Evolutionary conservation across 2,888 invertebrate genomes (phyloP), one percentile per base, ranked within the genome.

Genomic region (Thereva nobilitata): DNA sequence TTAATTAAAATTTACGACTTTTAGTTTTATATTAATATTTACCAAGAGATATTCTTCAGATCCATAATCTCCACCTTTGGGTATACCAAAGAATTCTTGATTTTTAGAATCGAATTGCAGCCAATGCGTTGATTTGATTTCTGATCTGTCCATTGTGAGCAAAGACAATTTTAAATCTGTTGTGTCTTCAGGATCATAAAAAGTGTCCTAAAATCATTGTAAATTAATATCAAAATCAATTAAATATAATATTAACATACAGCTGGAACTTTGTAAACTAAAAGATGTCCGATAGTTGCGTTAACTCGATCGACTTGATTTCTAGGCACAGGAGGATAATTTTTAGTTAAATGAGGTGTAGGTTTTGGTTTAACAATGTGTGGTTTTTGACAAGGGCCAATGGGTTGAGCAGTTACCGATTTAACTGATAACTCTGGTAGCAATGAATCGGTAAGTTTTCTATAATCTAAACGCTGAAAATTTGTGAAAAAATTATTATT

Each of bases 21-120:
- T 5, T 7, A 52, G 12, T 23, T 34, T 34, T 35, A 4, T 52
- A 12, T 34, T 37, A n/a, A 5, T 10, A 64, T 47, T 61, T 67
- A 90, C 87, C 75, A 95, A 81, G 72, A 92, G 88, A 76, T 93
- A 95, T 73, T 90, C 90, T 70, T 87, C 87, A 9, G 86, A 85
- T 40, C 92, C 92, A 23, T 86, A 85, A 77, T 95, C 90, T 1
- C 83, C 82, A 0, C 86, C 83, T 69, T 89, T 82, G 1, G 95
- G 94, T 63, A 97, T 85, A 0, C 95, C 95, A 77, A 87, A 93
- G 81, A 97, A 92, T 82, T 93, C 93, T 75, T 93, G 91, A 82
- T 93, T 93, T 75, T 90, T 90, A 1, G 85, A 84, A 78, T 96
- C 94, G 77, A 95, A 94, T 79, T 94, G 93, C 70, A 97, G 80